These are phyloP conservation scores for Zaprionus lachaisei DNA, from an alignment of 1,140 invertebrate species.

Conservation along the genomic window DNA sequence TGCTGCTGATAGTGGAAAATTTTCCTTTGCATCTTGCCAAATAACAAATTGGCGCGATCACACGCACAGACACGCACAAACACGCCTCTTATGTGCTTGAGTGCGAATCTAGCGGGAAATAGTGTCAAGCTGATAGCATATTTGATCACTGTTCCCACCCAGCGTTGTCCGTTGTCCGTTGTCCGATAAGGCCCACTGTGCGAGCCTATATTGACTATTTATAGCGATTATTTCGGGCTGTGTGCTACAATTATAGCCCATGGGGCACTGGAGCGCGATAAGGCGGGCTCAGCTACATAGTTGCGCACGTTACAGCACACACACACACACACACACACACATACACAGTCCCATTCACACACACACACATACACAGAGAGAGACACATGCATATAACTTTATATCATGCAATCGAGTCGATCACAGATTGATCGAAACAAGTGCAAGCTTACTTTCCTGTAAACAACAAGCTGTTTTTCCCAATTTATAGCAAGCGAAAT, in stretches of 20 bases:
- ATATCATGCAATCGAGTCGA: background rate
- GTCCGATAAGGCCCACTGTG: conserved; percentile 16
- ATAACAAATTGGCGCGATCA: background rate
- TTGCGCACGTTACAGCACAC: background rate
- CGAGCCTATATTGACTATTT: conserved; percentile 19
- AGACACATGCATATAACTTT: background rate
- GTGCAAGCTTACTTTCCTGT: background rate
- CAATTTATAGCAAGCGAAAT: background rate
- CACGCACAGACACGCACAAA: background rate
- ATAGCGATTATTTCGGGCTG: conserved; percentile 41
- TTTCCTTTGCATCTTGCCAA: background rate
- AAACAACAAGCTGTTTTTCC: background rate
- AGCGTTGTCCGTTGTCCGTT: conserved; percentile 1
- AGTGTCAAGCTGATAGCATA: conserved; percentile 14
- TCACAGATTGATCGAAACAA: background rate
- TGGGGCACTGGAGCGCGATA: background rate
- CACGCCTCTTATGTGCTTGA: background rate
- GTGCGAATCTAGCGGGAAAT: background rate
- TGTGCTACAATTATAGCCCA: conserved; percentile 21
- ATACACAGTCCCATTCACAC: background rate
- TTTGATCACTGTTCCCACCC: background rate
- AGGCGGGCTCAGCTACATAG: background rate
- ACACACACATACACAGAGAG: background rate
- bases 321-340: background rate
- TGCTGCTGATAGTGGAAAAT: background rate